A percentile compares a stretch with the other conserved stretches of the same genome.
These are phyloP conservation scores for Megalonaias nervosa DNA, from an alignment of 1,140 invertebrate species.

Conservation along the genomic window DNA sequence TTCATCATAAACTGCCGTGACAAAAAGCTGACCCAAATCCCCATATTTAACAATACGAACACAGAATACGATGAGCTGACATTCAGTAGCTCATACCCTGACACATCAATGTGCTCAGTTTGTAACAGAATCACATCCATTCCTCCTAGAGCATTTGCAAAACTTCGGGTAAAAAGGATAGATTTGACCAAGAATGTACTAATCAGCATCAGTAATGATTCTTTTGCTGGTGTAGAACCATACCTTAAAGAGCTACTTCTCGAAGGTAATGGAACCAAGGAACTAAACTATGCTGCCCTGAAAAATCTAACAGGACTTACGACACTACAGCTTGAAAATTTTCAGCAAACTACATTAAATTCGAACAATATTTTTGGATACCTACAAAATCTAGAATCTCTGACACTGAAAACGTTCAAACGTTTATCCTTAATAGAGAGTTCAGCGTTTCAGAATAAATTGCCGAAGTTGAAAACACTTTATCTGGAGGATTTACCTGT, in stretches of 20 bases:
- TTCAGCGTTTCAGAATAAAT: slow-evolving; percentile 28
- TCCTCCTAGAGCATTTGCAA: slow-evolving; percentile 6
- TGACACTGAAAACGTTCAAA: slow-evolving; percentile 36
- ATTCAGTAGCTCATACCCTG: neutral
- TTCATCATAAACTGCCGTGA: too few species aligned
- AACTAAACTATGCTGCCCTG: neutral
- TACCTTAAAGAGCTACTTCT: slow-evolving; percentile 43
- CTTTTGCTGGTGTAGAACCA: slow-evolving; percentile 47
- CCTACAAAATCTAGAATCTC: slow-evolving; percentile 15
- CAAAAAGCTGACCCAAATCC: too few species aligned
- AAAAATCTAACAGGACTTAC: too few species aligned
- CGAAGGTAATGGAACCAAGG: slow-evolving; percentile 25
- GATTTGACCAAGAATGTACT: slow-evolving; percentile 44
- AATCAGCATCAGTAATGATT: slow-evolving; percentile 6
- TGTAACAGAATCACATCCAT: slow-evolving; percentile 1
- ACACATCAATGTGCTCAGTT: too few species aligned
- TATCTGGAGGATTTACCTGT: slow-evolving; percentile 35
- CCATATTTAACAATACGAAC: too few species aligned
- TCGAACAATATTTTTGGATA: too few species aligned
- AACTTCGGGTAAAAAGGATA: slow-evolving; percentile 47
- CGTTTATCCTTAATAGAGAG: slow-evolving; percentile 10
- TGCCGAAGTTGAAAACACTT: slow-evolving; percentile 36
- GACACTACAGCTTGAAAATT: too few species aligned
- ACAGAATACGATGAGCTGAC: too few species aligned
- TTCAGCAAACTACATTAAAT: too few species aligned